Evolutionary conservation across 1,140 invertebrate species (phyloP).

Genomic region (Bombus pascuorum): DNA sequence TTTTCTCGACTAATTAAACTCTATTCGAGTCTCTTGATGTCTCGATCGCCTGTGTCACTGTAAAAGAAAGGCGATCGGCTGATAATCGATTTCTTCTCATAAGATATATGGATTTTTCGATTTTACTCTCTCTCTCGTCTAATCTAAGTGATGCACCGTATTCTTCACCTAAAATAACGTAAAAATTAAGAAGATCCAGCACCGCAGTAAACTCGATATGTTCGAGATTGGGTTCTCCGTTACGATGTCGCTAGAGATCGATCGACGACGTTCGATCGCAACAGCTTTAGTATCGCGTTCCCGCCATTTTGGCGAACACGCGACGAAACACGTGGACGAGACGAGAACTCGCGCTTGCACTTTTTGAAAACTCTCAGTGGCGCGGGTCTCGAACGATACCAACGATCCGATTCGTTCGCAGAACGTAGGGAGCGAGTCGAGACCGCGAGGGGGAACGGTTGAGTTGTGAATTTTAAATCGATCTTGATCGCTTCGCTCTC

Average conservation of each 20-base stretch:
- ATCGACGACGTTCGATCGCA: background rate
- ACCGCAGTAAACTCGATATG: slow-evolving; percentile 30
- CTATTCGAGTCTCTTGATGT: background rate
- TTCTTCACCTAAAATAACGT: slow-evolving; percentile 36
- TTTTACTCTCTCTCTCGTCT: slow-evolving; percentile 64
- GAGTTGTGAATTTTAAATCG: slow-evolving; percentile 42
- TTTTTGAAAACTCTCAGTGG: background rate
- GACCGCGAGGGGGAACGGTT: background rate
- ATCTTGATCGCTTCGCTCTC: slow-evolving; percentile 64
- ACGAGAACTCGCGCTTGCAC: slow-evolving; percentile 21
- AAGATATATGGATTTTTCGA: slow-evolving; percentile 64
- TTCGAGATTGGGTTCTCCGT: slow-evolving; percentile 1
- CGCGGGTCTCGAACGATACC: background rate
- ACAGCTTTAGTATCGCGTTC: background rate
- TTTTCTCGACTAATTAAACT: background rate
- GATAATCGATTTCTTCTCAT: slow-evolving; percentile 58
- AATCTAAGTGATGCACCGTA: slow-evolving; percentile 53
- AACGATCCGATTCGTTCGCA: background rate
- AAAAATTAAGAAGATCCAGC: slow-evolving; percentile 37
- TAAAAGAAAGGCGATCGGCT: slow-evolving; percentile 6
- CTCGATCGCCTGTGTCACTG: slow-evolving; percentile 25
- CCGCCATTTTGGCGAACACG: slow-evolving; percentile 22
- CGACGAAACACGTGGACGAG: slow-evolving; percentile 24
- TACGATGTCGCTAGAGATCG: slow-evolving; percentile 5
- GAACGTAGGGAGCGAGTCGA: background rate